Evolutionary conservation across 2,113 vertebrate species (phyloP).

Genomic region (Cairina moschata): DNA sequence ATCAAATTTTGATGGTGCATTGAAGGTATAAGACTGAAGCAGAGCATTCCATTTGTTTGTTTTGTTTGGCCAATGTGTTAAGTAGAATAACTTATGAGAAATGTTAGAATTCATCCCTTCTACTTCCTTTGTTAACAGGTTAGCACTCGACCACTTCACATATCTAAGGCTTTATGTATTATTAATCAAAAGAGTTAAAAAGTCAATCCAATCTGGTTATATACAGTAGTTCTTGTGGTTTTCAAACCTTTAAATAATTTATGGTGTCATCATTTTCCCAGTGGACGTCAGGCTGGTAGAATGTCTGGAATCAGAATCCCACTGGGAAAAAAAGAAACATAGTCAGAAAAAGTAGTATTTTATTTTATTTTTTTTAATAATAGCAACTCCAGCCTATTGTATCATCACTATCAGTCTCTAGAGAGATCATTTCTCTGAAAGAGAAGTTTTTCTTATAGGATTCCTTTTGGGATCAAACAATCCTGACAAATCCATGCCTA

Average conservation of each 20-base stretch:
- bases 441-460: slow-evolving; percentile 33
- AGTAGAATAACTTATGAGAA: slow-evolving; percentile 72
- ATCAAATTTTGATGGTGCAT: slow-evolving; percentile 78
- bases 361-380: slow-evolving; percentile 69
- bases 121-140: slow-evolving; percentile 75
- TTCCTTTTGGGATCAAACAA: slow-evolving; percentile 58
- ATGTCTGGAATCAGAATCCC: slow-evolving; percentile 76
- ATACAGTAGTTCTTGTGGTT: slow-evolving; percentile 79
- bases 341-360: slow-evolving; percentile 53
- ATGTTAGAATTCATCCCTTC: slow-evolving; percentile 69
- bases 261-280: slow-evolving; percentile 78
- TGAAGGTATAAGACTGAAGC: slow-evolving; percentile 59
- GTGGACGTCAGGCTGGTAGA: slow-evolving; percentile 74
- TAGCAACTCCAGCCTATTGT: slow-evolving; percentile 65
- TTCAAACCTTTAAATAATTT: slow-evolving; percentile 83
- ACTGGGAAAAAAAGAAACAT: slow-evolving; percentile 66
- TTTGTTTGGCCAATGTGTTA: slow-evolving; percentile 69
- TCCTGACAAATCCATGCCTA: slow-evolving; percentile 12
- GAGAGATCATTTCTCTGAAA: slow-evolving; percentile 60
- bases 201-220: slow-evolving; percentile 83
- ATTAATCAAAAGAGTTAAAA: slow-evolving; percentile 85
- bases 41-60: slow-evolving; percentile 60
- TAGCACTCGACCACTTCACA: slow-evolving; percentile 74
- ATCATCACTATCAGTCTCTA: slow-evolving; percentile 25
- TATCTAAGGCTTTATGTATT: slow-evolving; percentile 74